Percentiles rank a stretch among this genome's conserved stretches.
phyloP scores from a whole-genome alignment of 1,140 invertebrate species.

The Drosophila sulfurigaster region DNA sequence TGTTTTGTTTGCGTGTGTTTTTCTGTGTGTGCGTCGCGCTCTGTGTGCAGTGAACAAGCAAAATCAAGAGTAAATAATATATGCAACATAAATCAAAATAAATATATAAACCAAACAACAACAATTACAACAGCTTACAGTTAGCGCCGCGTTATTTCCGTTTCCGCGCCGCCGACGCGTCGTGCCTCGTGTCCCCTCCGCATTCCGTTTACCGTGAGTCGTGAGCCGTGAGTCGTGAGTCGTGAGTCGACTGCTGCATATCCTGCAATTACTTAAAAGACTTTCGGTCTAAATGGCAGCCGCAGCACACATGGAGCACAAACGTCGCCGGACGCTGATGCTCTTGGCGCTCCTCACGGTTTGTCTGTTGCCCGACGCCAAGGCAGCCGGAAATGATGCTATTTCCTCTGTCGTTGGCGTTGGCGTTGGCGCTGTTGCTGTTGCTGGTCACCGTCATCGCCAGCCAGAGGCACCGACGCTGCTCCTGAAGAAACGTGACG shows the following conservation, averaged over 20 bases:
- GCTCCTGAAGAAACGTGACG: conserved; percentile 23
- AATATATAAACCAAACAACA: conserved; percentile 13
- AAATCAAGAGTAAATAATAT: background rate
- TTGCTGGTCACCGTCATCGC: conserved; percentile 10
- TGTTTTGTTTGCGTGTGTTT: conserved; percentile 8
- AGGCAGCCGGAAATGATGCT: conserved; percentile 64
- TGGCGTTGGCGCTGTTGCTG: background rate
- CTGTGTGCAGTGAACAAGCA: conserved; percentile 9
- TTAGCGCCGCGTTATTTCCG: conserved; percentile 48
- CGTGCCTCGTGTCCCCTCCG: background rate
- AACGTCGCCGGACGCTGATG: conserved; percentile 35
- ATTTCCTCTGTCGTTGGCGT: conserved; percentile 59
- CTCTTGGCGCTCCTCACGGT: conserved; percentile 3
- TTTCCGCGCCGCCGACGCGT: conserved; percentile 38
- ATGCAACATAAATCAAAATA: conserved; percentile 11
- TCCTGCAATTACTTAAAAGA: conserved; percentile 45
- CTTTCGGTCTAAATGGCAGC: conserved; percentile 6
- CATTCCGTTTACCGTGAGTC: no score
- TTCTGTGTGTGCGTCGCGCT: conserved; percentile 44
- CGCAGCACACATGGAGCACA: conserved; percentile 11
- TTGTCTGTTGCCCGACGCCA: conserved; percentile 4
- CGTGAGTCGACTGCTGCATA: conserved; percentile 16
- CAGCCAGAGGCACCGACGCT: conserved; percentile 21
- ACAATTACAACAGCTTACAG: conserved; percentile 23
- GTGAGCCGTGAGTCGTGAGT: no score